Evolutionary conservation across 2,113 vertebrate species (phyloP), one percentile per base, ranked within the genome.

Genomic region (Aphyosemion australe): DNA sequence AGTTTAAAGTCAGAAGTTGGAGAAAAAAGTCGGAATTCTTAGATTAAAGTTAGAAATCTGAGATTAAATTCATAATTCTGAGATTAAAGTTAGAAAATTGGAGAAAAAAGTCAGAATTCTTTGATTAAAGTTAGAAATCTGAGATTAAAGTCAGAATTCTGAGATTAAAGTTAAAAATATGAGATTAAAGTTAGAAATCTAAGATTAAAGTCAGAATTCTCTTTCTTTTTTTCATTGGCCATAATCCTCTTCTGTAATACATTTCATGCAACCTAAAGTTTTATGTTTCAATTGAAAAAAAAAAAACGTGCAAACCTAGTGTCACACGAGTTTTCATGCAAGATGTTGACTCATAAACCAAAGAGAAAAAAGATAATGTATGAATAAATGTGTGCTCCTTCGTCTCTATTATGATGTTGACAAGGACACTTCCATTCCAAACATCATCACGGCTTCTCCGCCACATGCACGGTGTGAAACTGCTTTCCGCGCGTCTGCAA

Each of bases 401-500:
- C 48, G 26, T 69, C 61, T 45, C 26, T 57, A 39, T 58, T 66
- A 61, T 61, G 53, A 78, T 61, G 71, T 45, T 52, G 41, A 80
- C 64, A 75, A 74, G 59, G 55, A 18, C 45, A 2, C 53, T 34
- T 55, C 15, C 21, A 15, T 60, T 70, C 31, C 31, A 20, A 58
- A 66, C 73, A 77, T 69, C 51, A 61, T 75, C 37, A 32, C 32
- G 12, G 71, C 69, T 75, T 11, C 26, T 67, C 55, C 41, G n/a
- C 41, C 19, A 51, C 57, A 71, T 60, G 41, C 42, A 20, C 11
- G 37, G 42, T 57, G 6, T 69, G 34, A 26, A 84, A 80, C 59
- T 56, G 60, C 75, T 80, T 80, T 80, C 72, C 26, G 76, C 86
- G 80, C 19, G 83, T 93, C 78, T 88, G 74, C 59, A 79, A 80